phyloP scores from a whole-genome alignment of 2,113 vertebrate genomes.

The Forbesichthys agassizii region DNA sequence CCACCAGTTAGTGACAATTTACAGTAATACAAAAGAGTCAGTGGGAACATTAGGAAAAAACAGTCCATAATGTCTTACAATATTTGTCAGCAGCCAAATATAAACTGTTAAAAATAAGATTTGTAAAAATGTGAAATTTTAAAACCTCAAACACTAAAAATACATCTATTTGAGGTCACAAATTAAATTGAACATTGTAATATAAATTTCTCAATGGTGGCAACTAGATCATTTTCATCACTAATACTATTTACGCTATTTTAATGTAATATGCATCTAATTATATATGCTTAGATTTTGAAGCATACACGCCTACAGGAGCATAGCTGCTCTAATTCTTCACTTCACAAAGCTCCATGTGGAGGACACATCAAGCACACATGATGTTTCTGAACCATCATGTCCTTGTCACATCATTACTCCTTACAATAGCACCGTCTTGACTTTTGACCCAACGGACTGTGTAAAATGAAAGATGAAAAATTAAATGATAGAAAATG shows the following conservation, averaged over 20 bases:
- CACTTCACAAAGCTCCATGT: constrained; percentile 69
- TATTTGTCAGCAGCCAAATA: no score
- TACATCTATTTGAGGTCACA: neutral
- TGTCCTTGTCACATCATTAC: constrained; percentile 32
- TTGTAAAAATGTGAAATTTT: neutral
- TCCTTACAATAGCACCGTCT: constrained; percentile 24
- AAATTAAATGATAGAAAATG: constrained; percentile 15
- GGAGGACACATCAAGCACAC: constrained; percentile 62
- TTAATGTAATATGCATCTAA: neutral
- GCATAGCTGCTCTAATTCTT: constrained; percentile 19
- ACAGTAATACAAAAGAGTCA: no score
- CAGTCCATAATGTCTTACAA: no score
- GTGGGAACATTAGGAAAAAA: no score
- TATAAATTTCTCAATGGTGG: constrained; percentile 5
- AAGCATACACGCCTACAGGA: constrained; percentile 20
- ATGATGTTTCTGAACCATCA: constrained; percentile 56
- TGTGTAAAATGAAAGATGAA: constrained; percentile 17
- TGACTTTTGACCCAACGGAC: constrained; percentile 31
- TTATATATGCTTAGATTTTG: constrained; percentile 5
- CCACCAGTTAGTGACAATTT: constrained; percentile 6
- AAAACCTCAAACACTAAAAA: constrained; percentile 4
- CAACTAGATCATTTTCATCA: neutral
- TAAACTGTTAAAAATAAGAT: no score
- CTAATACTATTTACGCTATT: neutral
- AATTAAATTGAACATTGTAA: constrained; percentile 20